Evolutionary conservation across 2,113 vertebrate species (phyloP), one percentile per base, ranked within the genome.

Genomic region (Microtus richardsoni): DNA sequence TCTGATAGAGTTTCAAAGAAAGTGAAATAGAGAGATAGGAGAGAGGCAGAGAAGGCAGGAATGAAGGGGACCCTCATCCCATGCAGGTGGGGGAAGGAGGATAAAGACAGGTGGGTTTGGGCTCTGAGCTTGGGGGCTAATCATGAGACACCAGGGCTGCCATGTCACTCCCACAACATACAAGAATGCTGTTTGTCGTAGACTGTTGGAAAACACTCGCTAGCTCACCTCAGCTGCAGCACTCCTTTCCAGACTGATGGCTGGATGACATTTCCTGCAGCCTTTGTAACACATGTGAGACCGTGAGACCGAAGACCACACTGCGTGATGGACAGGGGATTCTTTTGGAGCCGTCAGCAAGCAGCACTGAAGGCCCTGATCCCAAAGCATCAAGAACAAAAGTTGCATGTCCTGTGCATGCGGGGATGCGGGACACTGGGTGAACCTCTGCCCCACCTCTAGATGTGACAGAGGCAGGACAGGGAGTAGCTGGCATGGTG

Each of bases 191-290:
- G 62, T 79, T 49, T 92, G 87, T 36, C 77, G 58, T 54, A 60
- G 87, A 12, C 39, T 33, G 73, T 5, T 71, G 36, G 73, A 41
- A 93, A 88, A 73, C 13, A 47, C 79, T 75, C 2, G 24, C 8
- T 19, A 80, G 41, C 88, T 41, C 47, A 64, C n/a, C 4, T 28
- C 85, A 75, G 26, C 70, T 54, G 80, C 91, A 0, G n/a, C 39
- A 58, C 33, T 1, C 44, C 88, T 52, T n/a, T 88, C 75, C 89
- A 41, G 66, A 66, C 92, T 74, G 64, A 1, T 4, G 88, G 47
- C 70, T 86, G 66, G 84, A 87, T 96, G 95, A 73, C 94, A 96
- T 95, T 95, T 90, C 87, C 84, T 28, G 36, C 89, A 93, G 95
- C 94, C 92, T 95, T 94, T 91, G 84, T 73, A 84, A 41, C 96